These are phyloP conservation scores for Drosophila seguyi DNA, from an alignment of 1,140 invertebrate genomes.

Conservation along the genomic window DNA sequence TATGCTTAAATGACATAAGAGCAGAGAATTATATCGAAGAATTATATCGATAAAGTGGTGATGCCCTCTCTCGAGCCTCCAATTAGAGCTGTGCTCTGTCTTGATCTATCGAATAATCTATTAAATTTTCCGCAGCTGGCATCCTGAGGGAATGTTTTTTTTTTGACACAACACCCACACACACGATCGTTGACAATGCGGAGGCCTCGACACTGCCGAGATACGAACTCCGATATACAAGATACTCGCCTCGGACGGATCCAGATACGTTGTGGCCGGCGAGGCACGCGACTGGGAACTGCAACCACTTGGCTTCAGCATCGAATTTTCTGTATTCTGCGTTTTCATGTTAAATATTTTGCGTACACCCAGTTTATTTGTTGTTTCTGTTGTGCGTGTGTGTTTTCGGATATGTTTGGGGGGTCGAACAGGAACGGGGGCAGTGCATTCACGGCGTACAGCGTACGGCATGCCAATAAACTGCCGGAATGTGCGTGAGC, in stretches of 20 bases:
- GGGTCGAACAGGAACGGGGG: not conserved
- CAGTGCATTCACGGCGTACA: conserved; percentile 31
- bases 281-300: conserved; percentile 78
- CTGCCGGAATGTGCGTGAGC: conserved; percentile 70
- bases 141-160: not conserved
- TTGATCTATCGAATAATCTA: too few relatives aligned
- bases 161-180: conserved; percentile 18
- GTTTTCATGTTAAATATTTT: conserved; percentile 78
- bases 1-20: not conserved
- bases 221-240: conserved; percentile 22
- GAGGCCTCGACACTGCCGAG: not conserved
- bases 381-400: conserved; percentile 39
- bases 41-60: too few relatives aligned
- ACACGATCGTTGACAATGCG: conserved; percentile 9
- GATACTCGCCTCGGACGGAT: conserved; percentile 37
- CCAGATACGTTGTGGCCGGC: conserved; percentile 70
- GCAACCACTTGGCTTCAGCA: conserved; percentile 72
- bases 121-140: conserved; percentile 3
- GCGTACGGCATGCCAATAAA: conserved; percentile 73
- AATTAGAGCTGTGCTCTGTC: too few relatives aligned
- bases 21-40: too few relatives aligned
- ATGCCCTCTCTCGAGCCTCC: too few relatives aligned
- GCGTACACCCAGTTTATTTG: conserved; percentile 76
- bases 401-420: conserved; percentile 1
- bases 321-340: conserved; percentile 57